Conservation (phyloP, 2,888 invertebrate genomes). For the Leptura quadrifasciata region DNA sequence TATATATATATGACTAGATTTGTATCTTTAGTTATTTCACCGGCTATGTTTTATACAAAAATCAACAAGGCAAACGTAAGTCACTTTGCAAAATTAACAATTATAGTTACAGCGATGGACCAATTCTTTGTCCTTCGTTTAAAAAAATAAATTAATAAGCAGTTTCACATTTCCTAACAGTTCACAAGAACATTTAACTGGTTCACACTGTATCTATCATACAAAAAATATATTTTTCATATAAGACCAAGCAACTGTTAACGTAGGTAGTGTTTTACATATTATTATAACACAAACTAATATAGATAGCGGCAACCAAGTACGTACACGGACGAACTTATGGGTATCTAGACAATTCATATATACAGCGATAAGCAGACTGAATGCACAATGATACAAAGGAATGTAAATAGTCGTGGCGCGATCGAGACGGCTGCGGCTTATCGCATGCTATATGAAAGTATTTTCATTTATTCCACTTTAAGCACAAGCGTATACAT, state of each 20-base stretch:
- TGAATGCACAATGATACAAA: too few species aligned
- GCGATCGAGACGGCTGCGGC: too few species aligned
- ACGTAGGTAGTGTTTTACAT: constrained; percentile 17
- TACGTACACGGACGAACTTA: too few species aligned
- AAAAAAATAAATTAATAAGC: constrained; percentile 51
- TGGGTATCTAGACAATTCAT: too few species aligned
- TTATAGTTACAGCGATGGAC: constrained; percentile 43
- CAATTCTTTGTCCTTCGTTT: constrained; percentile 38
- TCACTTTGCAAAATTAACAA: constrained; percentile 48
- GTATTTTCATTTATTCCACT: too few species aligned
- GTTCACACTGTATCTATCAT: constrained; percentile 44
- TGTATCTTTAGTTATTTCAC: constrained; percentile 49
- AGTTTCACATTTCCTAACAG: constrained; percentile 42
- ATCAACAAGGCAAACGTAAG: constrained; percentile 53
- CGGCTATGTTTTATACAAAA: constrained; percentile 45
- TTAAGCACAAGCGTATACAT: too few species aligned
- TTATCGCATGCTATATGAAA: too few species aligned
- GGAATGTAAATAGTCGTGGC: too few species aligned
- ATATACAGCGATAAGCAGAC: too few species aligned
- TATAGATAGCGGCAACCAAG: too few species aligned
- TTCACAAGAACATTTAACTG: constrained; percentile 38
- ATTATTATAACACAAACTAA: constrained; percentile 32
- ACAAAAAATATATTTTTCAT: constrained; percentile 42
- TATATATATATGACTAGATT: constrained; percentile 54
- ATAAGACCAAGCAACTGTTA: constrained; percentile 35